Evolutionary conservation across 2,113 vertebrate species (phyloP), one percentile per base, ranked within the genome.

Genomic region (Andinoacara biseriatus): DNA sequence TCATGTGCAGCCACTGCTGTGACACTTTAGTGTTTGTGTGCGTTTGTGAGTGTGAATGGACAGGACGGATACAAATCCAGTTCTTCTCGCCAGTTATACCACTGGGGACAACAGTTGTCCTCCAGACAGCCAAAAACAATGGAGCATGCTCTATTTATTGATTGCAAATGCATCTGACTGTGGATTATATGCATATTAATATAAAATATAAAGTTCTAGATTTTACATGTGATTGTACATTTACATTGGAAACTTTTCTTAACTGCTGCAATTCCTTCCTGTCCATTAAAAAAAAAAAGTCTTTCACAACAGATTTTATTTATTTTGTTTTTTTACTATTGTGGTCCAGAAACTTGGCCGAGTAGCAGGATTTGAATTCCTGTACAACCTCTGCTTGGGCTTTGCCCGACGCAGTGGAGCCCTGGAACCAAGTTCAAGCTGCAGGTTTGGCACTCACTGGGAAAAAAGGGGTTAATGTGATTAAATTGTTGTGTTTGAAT

Each of bases 401-500:
- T 89, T 76, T 56, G n/a, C 74, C 77, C 57, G 82, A 65, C 20
- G 1, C 43, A 35, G 8, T 60, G 60, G 35, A 88, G 81, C 79
- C 60, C 63, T 61, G 72, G 90, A 85, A 77, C 52, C 17, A 26
- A 81, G 87, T 83, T 88, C 63, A 85, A 86, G 72, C 78, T 80
- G 57, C 84, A 88, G 67, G 90, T 90, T 81, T 89, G 85, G 74
- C 87, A 76, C 79, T 80, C 20, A 62, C 78, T 77, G 62, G 60
- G 76, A 78, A 82, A 63, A 90, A 82, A 10, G 78, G 82, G 87
- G 87, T 90, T 90, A 87, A 88, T 89, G 84, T 92, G 89, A 90
- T 69, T 78, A 82, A 82, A 86, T 86, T 86, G n/a, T n/a, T 13
- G 31, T 52, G 86, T 91, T 76, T 92, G 86, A 87, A 89, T 89